Percentiles rank a stretch among this genome's conserved stretches.
Evolutionary conservation across 2,888 invertebrate species (phyloP).

Genomic region (Folsomia manolachei): DNA sequence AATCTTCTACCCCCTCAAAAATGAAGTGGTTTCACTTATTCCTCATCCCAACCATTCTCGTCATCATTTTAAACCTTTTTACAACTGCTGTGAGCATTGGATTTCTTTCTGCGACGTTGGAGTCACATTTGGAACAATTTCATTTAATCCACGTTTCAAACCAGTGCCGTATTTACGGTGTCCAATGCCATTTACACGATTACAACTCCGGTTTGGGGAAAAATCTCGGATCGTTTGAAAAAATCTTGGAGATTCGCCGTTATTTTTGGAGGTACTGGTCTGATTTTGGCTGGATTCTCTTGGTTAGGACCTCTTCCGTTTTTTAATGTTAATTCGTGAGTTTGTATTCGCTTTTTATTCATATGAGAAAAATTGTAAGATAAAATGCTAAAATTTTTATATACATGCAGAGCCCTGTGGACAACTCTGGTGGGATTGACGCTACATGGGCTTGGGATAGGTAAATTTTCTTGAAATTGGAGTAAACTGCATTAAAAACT

Average conservation of each 20-base stretch:
- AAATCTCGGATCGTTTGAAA: conserved; percentile 29
- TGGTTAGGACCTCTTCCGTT: conserved; percentile 40
- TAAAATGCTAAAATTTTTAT: background rate
- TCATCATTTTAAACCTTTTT: conserved; percentile 32
- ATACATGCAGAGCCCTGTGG: conserved; percentile 40
- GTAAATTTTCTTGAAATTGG: too few relatives aligned
- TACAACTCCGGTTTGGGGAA: conserved; percentile 40
- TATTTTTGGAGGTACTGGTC: conserved; percentile 26
- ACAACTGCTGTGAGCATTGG: conserved; percentile 41
- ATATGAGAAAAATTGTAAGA: background rate
- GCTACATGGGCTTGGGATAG: conserved; percentile 45
- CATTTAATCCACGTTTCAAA: conserved; percentile 25
- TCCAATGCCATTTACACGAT: conserved; percentile 37
- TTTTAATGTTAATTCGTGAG: conserved; percentile 31
- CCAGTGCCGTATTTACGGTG: conserved; percentile 33
- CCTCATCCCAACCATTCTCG: conserved; percentile 24
- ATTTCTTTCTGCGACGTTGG: conserved; percentile 40
- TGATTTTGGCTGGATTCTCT: conserved; percentile 34
- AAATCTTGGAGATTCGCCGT: conserved; percentile 21
- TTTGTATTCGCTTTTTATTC: background rate
- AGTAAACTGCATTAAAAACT: too few relatives aligned
- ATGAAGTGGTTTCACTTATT: conserved; percentile 19
- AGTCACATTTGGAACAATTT: conserved; percentile 39
- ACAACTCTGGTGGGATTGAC: conserved; percentile 28
- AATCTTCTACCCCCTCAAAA: background rate